Base-by-base conservation (phyloP, 35 echinoderm and acorn worm species). In the Apostichopus japonicus region DNA sequence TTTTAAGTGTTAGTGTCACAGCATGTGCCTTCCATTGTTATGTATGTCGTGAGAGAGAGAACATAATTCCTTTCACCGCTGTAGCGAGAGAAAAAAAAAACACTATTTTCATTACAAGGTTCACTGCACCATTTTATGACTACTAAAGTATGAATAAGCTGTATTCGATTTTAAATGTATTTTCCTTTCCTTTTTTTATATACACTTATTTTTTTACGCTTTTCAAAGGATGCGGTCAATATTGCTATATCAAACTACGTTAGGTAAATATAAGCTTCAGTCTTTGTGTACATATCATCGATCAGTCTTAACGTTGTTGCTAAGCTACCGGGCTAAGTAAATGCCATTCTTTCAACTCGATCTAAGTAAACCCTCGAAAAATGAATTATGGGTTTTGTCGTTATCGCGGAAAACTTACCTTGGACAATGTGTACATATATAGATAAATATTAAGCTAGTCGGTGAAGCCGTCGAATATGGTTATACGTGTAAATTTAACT, bases 341-440 rank as follows among this genome's bases (percentile, higher is more conserved):
- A 75, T 75, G 53, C 54, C 56, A 84, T 6, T 19, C 81, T 24
- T 5, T 55, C 10, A 6, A 58, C 19, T 84, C 54, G 56, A 58
- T 11, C 81, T 84, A 8, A 84, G 53, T 51, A 84, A 84, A 84
- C 81, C 61, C 81, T 84, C 81, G 7, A 84, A 84, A 44, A 22
- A 84, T 84, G 81, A 84, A 84, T 84, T 84, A 84, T 84, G 24
- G 55, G 16, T 58, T 58, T 17, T 23, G 51, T 23, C 71, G n/a
- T 23, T 19, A n/a, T n/a, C n/a, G 21, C 15, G 71, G 17, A 75
- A 19, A 75, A 75, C 6, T 23, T 6, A 75, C n/a, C 71, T 75
- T n/a, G 71, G 71, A 75, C 71, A 75, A 75, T 19, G 71, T 14
- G 13, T 23, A 15, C 71, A 61, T 19, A 23, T 19, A 15, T 19